A percentile compares a stretch with the other conserved stretches of the same genome.
Evolutionary conservation across 2,113 vertebrate genomes (phyloP).

Genomic region (Tragelaphus buxtoni): DNA sequence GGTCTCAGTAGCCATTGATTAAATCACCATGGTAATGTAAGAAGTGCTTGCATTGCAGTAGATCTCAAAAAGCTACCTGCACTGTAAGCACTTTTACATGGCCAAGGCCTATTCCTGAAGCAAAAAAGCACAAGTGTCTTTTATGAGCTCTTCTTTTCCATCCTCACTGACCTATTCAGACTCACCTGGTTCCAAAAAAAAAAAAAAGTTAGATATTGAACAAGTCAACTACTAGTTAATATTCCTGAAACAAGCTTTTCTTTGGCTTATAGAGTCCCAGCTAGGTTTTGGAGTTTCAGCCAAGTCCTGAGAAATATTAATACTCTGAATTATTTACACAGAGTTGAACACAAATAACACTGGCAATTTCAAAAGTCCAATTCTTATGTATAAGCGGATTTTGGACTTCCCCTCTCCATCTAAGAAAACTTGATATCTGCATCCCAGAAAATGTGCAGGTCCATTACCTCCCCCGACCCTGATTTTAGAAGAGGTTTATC

Average conservation of each 20-base stretch:
- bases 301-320: slow-evolving; percentile 40
- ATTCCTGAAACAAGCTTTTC: slow-evolving; percentile 26
- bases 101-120: slow-evolving; percentile 75
- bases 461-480: not conserved
- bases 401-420: not conserved
- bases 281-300: not conserved
- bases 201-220: not conserved
- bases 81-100: slow-evolving; percentile 91
- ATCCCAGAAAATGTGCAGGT: not conserved
- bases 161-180: not conserved
- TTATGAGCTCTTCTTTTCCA: not conserved
- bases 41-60: slow-evolving; percentile 89
- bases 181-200: slow-evolving; percentile 43
- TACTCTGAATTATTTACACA: slow-evolving; percentile 39
- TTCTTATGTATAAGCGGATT: not conserved
- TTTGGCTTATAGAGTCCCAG: not conserved
- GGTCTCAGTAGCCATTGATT: not conserved
- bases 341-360: slow-evolving; percentile 16
- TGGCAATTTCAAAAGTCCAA: slow-evolving; percentile 5
- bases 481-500: not conserved
- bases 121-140: slow-evolving; percentile 10
- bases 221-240: not conserved
- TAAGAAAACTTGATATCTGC: not conserved
- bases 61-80: slow-evolving; percentile 85
- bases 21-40: slow-evolving; percentile 81